Conservation (phyloP, 2,888 invertebrate genomes). For the Brassicogethes aeneus region DNA sequence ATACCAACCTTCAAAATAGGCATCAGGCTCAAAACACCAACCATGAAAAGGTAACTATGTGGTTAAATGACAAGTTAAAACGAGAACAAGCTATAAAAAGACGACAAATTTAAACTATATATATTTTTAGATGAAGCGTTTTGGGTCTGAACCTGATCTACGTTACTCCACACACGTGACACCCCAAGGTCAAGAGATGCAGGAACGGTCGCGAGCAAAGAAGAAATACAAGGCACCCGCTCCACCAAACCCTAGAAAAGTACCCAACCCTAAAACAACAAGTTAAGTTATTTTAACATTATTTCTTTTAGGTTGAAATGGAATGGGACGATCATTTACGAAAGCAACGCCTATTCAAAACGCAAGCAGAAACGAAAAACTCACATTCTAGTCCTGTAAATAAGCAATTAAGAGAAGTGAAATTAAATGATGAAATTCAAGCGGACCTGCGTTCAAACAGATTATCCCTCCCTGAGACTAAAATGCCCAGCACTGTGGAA, state of each 20-base stretch:
- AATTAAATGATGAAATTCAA: slow-evolving; percentile 10
- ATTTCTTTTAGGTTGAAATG: slow-evolving; percentile 22
- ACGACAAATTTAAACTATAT: not conserved
- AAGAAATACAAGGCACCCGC: slow-evolving; percentile 73
- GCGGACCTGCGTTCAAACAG: slow-evolving; percentile 29
- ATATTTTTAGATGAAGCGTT: slow-evolving; percentile 45
- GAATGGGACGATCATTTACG: slow-evolving; percentile 42
- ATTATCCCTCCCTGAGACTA: slow-evolving; percentile 35
- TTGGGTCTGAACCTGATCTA: slow-evolving; percentile 69
- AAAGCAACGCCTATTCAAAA: slow-evolving; percentile 63
- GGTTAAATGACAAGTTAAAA: too few species aligned
- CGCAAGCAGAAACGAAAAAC: slow-evolving; percentile 62
- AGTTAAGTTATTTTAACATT: too few species aligned
- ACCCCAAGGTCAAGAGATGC: slow-evolving; percentile 33
- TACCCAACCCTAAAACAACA: too few species aligned
- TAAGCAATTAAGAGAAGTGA: too few species aligned
- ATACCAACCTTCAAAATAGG: slow-evolving; percentile 15
- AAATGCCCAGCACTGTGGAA: slow-evolving; percentile 42
- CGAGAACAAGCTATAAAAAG: not conserved
- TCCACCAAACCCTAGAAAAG: slow-evolving; percentile 41
- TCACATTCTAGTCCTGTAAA: slow-evolving; percentile 32
- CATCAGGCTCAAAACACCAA: slow-evolving; percentile 20
- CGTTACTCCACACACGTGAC: slow-evolving; percentile 21
- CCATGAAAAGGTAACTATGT: slow-evolving; percentile 16
- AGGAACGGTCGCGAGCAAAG: slow-evolving; percentile 48